Percentiles rank a stretch among this genome's conserved stretches.
phyloP scores from a whole-genome alignment of 2,888 invertebrate species.

The Diabrotica balteata region DNA sequence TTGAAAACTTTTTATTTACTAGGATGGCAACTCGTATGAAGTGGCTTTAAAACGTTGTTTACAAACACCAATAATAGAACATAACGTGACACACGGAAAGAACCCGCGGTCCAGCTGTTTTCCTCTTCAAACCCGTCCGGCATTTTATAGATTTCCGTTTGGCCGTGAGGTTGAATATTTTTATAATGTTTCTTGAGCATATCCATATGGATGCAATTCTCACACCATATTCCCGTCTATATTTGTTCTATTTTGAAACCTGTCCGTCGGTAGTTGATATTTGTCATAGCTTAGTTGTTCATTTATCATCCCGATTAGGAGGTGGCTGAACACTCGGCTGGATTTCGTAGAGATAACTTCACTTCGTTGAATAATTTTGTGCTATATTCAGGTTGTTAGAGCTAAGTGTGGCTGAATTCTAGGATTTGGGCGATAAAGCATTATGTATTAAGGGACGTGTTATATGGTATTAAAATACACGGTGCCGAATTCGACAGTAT shows the following conservation, averaged over 20 bases:
- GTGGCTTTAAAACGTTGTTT: too few relatives aligned
- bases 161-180: neutral
- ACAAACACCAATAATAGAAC: too few relatives aligned
- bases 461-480: too few relatives aligned
- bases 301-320: slow-evolving; percentile 18
- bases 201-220: slow-evolving; percentile 4
- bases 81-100: too few relatives aligned
- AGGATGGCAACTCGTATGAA: too few relatives aligned
- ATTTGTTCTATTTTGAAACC: slow-evolving; percentile 6
- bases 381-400: neutral
- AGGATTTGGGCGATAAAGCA: neutral
- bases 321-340: slow-evolving; percentile 11
- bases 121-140: too few relatives aligned
- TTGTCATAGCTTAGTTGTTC: slow-evolving; percentile 8
- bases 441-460: too few relatives aligned
- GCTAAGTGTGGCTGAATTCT: neutral
- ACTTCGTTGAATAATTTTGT: slow-evolving; percentile 2
- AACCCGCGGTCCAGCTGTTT: too few relatives aligned
- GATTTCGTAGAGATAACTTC: neutral
- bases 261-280: slow-evolving; percentile 9
- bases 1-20: too few relatives aligned
- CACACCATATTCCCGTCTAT: neutral
- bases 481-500: too few relatives aligned
- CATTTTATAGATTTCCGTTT: neutral
- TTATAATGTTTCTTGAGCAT: slow-evolving; percentile 10